A percentile compares a stretch with the other conserved stretches of the same genome.
Conservation (phyloP, 2,888 invertebrate species). For the Tiphia femorata region DNA sequence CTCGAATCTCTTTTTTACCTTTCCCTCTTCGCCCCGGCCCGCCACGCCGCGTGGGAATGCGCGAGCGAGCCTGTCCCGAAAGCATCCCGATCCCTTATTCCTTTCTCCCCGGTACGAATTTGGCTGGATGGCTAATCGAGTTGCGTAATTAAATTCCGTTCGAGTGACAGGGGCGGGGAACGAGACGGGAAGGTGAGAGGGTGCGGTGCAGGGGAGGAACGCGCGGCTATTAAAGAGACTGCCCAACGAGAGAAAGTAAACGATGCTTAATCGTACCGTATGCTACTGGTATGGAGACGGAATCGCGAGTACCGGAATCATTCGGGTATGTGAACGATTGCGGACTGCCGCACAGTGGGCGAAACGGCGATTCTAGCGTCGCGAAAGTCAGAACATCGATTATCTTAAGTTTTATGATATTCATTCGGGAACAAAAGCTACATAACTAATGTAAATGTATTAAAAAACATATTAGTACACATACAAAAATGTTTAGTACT, state of each 20-base stretch:
- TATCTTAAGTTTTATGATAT: too few species aligned
- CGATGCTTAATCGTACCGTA: constrained; percentile 14
- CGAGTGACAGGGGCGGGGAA: too few species aligned
- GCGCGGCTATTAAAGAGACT: constrained; percentile 34
- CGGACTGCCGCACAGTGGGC: too few species aligned
- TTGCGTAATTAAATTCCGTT: constrained; percentile 34
- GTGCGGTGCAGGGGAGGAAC: constrained; percentile 27
- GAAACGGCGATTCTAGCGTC: too few species aligned
- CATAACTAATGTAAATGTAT: too few species aligned
- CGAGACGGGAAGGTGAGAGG: too few species aligned
- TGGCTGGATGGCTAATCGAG: constrained; percentile 22
- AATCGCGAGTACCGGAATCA: constrained; percentile 24
- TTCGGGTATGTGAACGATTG: constrained; percentile 32
- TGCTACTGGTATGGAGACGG: constrained; percentile 38
- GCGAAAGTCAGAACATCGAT: too few species aligned
- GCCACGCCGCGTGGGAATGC: neutral
- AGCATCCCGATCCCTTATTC: constrained; percentile 24
- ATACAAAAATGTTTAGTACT: too few species aligned
- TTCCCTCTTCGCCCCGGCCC: neutral
- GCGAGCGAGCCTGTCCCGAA: too few species aligned
- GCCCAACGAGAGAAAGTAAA: constrained; percentile 41
- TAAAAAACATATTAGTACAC: too few species aligned
- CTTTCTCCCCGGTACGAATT: constrained; percentile 11
- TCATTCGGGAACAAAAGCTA: too few species aligned
- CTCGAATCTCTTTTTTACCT: neutral